These are phyloP conservation scores for Numenius arquata DNA, from an alignment of 2,113 vertebrate genomes.

Conservation along the genomic window DNA sequence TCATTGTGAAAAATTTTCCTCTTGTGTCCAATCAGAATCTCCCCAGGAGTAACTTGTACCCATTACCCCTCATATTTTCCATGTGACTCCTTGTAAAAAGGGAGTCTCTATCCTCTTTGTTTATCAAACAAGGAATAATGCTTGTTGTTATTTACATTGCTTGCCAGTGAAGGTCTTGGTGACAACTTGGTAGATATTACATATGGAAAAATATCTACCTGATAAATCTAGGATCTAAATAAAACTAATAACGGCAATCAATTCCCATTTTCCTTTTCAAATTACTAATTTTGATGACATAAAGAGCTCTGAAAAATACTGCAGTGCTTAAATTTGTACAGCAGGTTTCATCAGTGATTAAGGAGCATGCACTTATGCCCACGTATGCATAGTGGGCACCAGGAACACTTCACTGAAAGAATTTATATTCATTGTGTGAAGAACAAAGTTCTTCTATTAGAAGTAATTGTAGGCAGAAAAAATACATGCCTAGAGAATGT, in stretches of 20 bases:
- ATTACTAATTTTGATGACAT: neutral
- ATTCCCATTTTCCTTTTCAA: neutral
- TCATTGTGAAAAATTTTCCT: neutral
- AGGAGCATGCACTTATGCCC: neutral
- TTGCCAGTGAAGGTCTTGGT: neutral
- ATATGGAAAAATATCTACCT: neutral
- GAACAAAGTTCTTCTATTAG: neutral
- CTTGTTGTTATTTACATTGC: neutral
- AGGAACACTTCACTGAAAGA: neutral
- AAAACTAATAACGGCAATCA: neutral
- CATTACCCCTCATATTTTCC: neutral
- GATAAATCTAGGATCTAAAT: neutral
- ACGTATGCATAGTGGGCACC: neutral
- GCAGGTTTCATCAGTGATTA: neutral
- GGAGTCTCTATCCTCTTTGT: neutral
- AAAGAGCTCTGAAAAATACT: neutral
- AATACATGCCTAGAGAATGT: neutral
- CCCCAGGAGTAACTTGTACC: neutral
- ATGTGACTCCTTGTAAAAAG: neutral
- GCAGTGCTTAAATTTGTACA: neutral
- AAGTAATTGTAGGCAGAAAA: neutral
- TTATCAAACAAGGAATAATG: neutral
- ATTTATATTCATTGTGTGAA: too few relatives aligned
- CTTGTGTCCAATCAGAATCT: neutral
- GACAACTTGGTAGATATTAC: neutral